phyloP scores from a whole-genome alignment of 1,140 invertebrate species.

The Gryllus bimaculatus region DNA sequence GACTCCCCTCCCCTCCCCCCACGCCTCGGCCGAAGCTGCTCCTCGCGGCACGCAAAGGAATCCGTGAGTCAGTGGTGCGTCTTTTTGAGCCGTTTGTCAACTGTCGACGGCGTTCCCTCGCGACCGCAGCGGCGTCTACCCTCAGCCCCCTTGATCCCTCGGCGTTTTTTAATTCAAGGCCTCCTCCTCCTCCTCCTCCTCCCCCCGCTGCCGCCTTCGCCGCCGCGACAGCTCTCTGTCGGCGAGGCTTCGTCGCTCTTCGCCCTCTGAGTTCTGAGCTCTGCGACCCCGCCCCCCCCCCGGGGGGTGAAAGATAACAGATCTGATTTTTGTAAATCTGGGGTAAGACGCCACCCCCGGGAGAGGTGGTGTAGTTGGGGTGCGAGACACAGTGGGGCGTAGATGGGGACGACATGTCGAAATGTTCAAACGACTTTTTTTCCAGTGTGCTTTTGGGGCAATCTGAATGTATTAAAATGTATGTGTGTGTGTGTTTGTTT shows the following conservation, averaged over 20 bases:
- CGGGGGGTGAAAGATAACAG: not conserved
- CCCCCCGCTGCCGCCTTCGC: too few species aligned
- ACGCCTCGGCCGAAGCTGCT: not conserved
- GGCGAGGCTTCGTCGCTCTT: too few species aligned
- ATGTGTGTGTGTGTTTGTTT: too few species aligned
- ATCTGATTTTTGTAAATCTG: conserved; percentile 5
- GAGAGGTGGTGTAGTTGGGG: not conserved
- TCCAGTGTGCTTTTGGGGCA: too few species aligned
- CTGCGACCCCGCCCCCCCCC: too few species aligned
- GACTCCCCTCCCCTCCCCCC: too few species aligned
- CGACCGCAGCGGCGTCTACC: not conserved
- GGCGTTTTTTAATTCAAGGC: not conserved
- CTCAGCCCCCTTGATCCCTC: not conserved
- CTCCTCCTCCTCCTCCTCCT: too few species aligned
- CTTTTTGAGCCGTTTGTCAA: not conserved
- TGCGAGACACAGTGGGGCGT: not conserved
- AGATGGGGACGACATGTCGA: too few species aligned
- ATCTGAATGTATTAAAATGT: too few species aligned
- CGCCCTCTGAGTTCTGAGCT: too few species aligned
- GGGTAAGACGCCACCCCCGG: not conserved
- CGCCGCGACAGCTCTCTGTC: too few species aligned
- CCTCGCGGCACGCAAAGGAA: not conserved
- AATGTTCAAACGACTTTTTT: too few species aligned
- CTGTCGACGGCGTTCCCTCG: not conserved
- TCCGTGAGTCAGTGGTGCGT: not conserved